Evolutionary conservation across 2,888 invertebrate species (phyloP).

Genomic region (Graphium colonna): DNA sequence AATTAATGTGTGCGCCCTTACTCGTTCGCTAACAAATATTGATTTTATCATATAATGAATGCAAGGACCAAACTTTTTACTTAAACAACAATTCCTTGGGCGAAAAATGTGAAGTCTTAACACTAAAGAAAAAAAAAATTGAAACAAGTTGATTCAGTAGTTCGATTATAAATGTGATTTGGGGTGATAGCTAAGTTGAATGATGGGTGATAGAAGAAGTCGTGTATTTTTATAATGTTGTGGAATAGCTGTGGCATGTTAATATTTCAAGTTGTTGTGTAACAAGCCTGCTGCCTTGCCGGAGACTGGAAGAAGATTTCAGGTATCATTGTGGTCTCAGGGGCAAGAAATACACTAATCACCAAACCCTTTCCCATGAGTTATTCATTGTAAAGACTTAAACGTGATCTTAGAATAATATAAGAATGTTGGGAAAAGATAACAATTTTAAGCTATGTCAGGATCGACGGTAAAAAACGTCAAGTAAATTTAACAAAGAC

Average conservation of each 20-base stretch:
- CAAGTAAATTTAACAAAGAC: too few relatives aligned
- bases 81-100: background rate
- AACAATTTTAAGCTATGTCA: too few relatives aligned
- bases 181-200: constrained; percentile 29
- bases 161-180: constrained; percentile 30
- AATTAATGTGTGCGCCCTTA: background rate
- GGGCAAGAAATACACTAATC: constrained; percentile 37
- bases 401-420: too few relatives aligned
- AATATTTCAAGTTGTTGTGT: constrained; percentile 51
- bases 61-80: background rate
- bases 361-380: too few relatives aligned
- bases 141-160: constrained; percentile 5
- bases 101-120: background rate
- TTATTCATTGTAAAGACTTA: too few relatives aligned
- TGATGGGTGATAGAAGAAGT: constrained; percentile 22
- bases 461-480: too few relatives aligned
- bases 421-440: too few relatives aligned
- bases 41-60: background rate
- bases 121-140: too few relatives aligned
- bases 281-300: constrained; percentile 56
- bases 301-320: constrained; percentile 43
- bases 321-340: constrained; percentile 29
- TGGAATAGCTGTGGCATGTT: constrained; percentile 44
- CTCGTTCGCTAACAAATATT: background rate
- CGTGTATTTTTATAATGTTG: constrained; percentile 44